phyloP scores from a whole-genome alignment of 1,140 invertebrate genomes.

The Drosophila orosa region DNA sequence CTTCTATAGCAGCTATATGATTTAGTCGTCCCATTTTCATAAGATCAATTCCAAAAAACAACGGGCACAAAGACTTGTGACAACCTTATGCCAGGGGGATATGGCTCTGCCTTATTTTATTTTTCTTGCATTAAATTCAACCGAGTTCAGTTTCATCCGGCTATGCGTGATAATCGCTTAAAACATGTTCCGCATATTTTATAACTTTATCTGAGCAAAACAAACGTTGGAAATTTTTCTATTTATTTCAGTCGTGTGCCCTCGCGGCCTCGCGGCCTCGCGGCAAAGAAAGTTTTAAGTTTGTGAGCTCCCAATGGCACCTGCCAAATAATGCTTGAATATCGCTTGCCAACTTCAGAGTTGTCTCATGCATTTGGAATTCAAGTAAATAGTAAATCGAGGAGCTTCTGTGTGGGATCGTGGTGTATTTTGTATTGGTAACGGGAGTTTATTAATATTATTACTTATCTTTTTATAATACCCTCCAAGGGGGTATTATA shows the following conservation, averaged over 20 bases:
- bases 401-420: not conserved
- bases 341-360: conserved; percentile 28
- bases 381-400: conserved; percentile 14
- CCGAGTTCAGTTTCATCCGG: not conserved
- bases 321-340: conserved; percentile 56
- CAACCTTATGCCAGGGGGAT: not conserved
- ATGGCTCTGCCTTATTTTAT: conserved; percentile 13
- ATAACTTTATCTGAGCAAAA: conserved; percentile 53
- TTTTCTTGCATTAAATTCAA: not conserved
- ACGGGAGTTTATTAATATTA: not conserved
- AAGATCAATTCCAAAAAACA: no score
- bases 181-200: conserved; percentile 63
- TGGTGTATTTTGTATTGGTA: not conserved
- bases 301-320: conserved; percentile 39
- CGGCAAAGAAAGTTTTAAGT: conserved; percentile 69
- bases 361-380: conserved; percentile 49
- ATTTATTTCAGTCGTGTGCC: conserved; percentile 43
- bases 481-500: no score
- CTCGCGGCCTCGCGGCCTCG: no score
- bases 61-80: no score
- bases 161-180: conserved; percentile 28
- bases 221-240: conserved; percentile 59
- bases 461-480: not conserved
- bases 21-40: no score
- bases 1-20: no score